Percentiles rank a stretch among this genome's conserved stretches.
Evolutionary conservation across 2,888 invertebrate species (phyloP).

Genomic region (Nephrotoma appendiculata): DNA sequence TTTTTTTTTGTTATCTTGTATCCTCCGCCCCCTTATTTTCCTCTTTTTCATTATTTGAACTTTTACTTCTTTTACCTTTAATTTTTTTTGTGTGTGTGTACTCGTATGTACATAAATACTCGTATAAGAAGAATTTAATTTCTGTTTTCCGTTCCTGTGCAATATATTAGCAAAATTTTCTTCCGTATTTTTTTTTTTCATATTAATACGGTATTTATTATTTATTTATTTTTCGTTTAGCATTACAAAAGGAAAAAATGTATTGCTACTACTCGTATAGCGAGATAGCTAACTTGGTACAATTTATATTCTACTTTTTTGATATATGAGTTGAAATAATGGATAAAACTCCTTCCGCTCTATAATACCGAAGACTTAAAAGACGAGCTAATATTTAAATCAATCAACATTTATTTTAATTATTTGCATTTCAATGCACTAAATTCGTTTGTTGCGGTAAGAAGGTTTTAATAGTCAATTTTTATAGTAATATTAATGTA

Average conservation of each 20-base stretch:
- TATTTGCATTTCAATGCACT: neutral
- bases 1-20: neutral
- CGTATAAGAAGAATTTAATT: neutral
- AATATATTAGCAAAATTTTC: neutral
- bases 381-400: neutral
- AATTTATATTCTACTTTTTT: neutral
- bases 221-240: neutral
- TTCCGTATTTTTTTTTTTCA: neutral
- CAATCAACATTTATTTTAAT: neutral
- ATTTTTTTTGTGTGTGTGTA: neutral
- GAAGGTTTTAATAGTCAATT: too few relatives aligned
- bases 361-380: neutral
- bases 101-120: neutral
- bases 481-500: too few relatives aligned
- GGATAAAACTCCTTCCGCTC: neutral
- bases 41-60: neutral
- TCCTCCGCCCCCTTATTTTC: neutral
- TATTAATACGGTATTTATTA: neutral
- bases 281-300: neutral
- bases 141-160: neutral
- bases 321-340: neutral
- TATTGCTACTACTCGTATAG: neutral
- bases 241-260: neutral
- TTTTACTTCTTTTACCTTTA: neutral
- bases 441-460: too few relatives aligned